phyloP scores from a whole-genome alignment of 1,140 invertebrate species.

The Mizuhopecten yessoensis region DNA sequence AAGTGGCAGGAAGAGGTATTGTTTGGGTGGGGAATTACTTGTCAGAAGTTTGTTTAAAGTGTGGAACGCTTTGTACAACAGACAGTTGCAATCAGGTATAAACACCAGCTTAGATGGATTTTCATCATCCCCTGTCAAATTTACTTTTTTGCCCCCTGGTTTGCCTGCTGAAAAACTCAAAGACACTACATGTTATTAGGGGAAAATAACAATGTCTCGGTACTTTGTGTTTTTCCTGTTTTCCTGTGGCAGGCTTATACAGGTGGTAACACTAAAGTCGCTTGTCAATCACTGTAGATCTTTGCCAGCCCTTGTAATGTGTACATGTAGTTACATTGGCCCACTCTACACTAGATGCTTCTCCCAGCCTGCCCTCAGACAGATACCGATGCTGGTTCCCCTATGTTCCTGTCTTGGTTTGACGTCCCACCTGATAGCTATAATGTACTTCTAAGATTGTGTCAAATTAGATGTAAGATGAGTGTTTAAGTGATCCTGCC shows the following conservation, averaged over 20 bases:
- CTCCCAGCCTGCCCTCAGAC: neutral
- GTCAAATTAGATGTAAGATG: neutral
- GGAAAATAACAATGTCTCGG: neutral
- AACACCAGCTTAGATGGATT: neutral
- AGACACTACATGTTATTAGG: neutral
- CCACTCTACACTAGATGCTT: neutral
- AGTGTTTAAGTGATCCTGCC: neutral
- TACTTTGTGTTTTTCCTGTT: neutral
- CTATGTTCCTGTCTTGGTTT: neutral
- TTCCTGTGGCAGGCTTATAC: neutral
- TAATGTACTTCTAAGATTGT: neutral
- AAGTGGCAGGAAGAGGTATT: neutral
- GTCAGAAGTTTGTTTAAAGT: neutral
- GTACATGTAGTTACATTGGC: neutral
- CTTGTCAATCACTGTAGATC: slow-evolving; percentile 5
- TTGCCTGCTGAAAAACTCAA: neutral
- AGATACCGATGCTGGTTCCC: neutral
- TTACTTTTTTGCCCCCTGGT: neutral
- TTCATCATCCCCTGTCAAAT: neutral
- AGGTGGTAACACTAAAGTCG: slow-evolving; percentile 37
- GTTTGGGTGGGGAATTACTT: neutral
- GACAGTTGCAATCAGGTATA: neutral
- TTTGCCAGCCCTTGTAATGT: neutral
- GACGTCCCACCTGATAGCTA: neutral
- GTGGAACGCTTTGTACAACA: neutral